phyloP scores from a whole-genome alignment of 92 coral and sea anemone species.

The Epizoanthus illoricatus region DNA sequence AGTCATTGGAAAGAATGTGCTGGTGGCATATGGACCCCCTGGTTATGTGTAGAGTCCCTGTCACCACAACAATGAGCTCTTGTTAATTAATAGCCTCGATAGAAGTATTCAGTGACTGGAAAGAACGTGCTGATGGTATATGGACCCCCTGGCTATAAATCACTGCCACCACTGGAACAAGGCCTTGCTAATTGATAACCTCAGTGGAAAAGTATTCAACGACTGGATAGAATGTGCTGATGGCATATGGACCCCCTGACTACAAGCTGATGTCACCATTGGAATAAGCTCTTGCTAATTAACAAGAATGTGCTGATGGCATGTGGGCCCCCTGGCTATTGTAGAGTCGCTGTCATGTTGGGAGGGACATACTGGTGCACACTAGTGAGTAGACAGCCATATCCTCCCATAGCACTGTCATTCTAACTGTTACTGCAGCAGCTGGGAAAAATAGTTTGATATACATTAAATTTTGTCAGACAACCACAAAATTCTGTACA shows the following conservation, averaged over 20 bases:
- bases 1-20: not conserved
- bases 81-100: too few relatives aligned
- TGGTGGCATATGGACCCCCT: not conserved
- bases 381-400: conserved; percentile 7
- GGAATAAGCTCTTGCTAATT: not conserved
- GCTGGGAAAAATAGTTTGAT: conserved; percentile 31
- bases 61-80: not conserved
- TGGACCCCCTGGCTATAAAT: not conserved
- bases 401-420: conserved; percentile 24
- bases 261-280: not conserved
- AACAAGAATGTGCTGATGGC: not conserved
- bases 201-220: not conserved
- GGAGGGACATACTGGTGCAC: not conserved
- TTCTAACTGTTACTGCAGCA: conserved; percentile 3
- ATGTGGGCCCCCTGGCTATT: not conserved
- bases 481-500: not conserved
- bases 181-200: too few relatives aligned
- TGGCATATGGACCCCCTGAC: conserved; percentile 8
- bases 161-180: not conserved
- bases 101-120: too few relatives aligned
- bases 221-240: not conserved
- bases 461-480: not conserved
- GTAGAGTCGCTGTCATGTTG: not conserved
- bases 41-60: not conserved
- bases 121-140: not conserved